Conservation (phyloP, 1,140 invertebrate species). For the Helicoverpa zea region DNA sequence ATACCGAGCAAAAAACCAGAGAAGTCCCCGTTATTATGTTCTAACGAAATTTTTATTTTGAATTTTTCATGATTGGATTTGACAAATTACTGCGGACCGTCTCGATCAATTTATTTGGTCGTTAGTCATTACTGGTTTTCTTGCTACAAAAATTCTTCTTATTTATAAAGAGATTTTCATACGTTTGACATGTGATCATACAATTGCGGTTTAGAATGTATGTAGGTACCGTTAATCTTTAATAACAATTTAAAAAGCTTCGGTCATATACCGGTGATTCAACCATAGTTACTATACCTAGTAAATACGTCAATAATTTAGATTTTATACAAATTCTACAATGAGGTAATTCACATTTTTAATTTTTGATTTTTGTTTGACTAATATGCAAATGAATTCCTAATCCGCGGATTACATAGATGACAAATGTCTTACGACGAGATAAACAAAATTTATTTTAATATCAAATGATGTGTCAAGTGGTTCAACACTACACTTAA, state of each 20-base stretch:
- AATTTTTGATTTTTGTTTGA: not conserved
- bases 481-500: not conserved
- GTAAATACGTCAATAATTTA: too few species aligned
- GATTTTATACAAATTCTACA: too few species aligned
- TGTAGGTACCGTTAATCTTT: conserved; percentile 25
- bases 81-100: conserved; percentile 74
- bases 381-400: conserved; percentile 4
- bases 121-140: conserved; percentile 62
- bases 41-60: conserved; percentile 69
- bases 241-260: not conserved
- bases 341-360: not conserved
- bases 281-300: not conserved
- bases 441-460: not conserved
- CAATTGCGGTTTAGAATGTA: conserved; percentile 13
- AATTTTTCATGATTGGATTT: conserved; percentile 77
- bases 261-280: not conserved
- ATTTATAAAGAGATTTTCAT: conserved; percentile 45
- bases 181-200: conserved; percentile 50
- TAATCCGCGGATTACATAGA: conserved; percentile 32
- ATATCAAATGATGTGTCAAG: too few species aligned
- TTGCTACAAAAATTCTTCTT: conserved; percentile 43
- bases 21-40: conserved; percentile 74
- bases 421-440: not conserved
- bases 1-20: conserved; percentile 70
- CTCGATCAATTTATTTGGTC: conserved; percentile 65